Evolutionary conservation across 2,888 invertebrate species (phyloP).

Genomic region (Parelbella ahira): DNA sequence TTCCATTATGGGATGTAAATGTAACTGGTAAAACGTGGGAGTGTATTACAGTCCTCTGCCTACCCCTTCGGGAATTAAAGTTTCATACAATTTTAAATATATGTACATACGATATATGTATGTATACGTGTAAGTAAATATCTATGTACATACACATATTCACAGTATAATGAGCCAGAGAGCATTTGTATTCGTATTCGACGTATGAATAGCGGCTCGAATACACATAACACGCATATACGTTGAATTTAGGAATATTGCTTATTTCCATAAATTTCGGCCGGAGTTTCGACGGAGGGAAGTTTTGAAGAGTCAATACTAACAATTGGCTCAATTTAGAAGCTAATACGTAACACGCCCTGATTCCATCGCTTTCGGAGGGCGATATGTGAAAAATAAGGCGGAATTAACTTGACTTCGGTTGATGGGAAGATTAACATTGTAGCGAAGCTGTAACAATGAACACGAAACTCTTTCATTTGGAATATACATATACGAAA

Average conservation of each 20-base stretch:
- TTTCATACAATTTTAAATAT: no score
- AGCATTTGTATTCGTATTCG: slow-evolving; percentile 40
- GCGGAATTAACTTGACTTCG: slow-evolving; percentile 1
- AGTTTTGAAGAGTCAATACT: slow-evolving; percentile 24
- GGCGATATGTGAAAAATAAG: neutral
- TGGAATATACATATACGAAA: no score
- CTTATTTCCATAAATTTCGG: slow-evolving; percentile 38
- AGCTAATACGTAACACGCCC: slow-evolving; percentile 20
- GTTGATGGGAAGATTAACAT: neutral
- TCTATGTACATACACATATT: slow-evolving; percentile 10
- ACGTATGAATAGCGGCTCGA: slow-evolving; percentile 40
- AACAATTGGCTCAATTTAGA: slow-evolving; percentile 30
- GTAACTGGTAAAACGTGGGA: no score
- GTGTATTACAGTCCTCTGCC: no score
- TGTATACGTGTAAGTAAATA: no score
- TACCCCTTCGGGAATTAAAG: no score
- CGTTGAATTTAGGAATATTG: slow-evolving; percentile 32
- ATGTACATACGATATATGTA: no score
- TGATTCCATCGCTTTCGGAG: slow-evolving; percentile 4
- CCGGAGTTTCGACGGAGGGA: slow-evolving; percentile 25
- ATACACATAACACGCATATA: slow-evolving; percentile 25
- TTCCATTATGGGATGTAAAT: no score
- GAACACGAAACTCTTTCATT: no score
- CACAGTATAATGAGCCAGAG: slow-evolving; percentile 41
- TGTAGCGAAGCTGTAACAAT: no score